Evolutionary conservation across 2,797 vertebrate species (phyloP).

Genomic region (Notoglanidium macrostoma): DNA sequence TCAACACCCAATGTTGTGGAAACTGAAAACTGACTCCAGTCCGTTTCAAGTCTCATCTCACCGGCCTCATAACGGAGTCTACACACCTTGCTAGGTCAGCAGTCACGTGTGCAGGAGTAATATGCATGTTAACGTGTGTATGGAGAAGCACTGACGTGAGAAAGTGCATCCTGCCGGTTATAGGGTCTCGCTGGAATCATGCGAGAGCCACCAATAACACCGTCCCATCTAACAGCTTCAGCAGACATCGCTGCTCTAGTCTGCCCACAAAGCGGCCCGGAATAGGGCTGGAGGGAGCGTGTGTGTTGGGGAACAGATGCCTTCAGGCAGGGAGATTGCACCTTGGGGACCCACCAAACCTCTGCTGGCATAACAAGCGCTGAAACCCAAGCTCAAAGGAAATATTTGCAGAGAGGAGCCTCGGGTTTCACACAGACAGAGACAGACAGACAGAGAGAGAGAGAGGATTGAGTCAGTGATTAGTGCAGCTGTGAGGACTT

Average conservation of each 20-base stretch:
- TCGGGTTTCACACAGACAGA: conserved; percentile 68
- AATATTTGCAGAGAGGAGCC: conserved; percentile 79
- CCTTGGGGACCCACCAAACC: conserved; percentile 69
- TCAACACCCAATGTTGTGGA: too few relatives aligned
- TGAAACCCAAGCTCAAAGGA: conserved; percentile 81
- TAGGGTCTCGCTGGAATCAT: conserved; percentile 1
- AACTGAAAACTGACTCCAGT: background rate
- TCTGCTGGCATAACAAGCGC: conserved; percentile 77
- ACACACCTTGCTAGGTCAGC: too few relatives aligned
- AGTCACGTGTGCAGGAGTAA: background rate
- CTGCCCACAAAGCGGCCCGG: conserved; percentile 50
- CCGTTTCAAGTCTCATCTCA: background rate
- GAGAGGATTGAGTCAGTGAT: conserved; percentile 61
- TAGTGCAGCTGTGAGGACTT: conserved; percentile 74
- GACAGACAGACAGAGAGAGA: conserved; percentile 48
- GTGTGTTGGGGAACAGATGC: conserved; percentile 66
- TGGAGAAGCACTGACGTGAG: background rate
- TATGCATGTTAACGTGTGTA: conserved; percentile 7
- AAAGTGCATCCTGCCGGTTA: conserved; percentile 27
- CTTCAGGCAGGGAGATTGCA: conserved; percentile 70
- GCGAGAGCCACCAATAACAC: conserved; percentile 2
- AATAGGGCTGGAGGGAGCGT: conserved; percentile 54
- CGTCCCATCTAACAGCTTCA: conserved; percentile 46
- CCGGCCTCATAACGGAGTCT: background rate
- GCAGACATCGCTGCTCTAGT: conserved; percentile 24